Percentiles rank a stretch among this genome's conserved stretches.
phyloP scores from a whole-genome alignment of 1,140 invertebrate genomes.

The Lepidurus apus region DNA sequence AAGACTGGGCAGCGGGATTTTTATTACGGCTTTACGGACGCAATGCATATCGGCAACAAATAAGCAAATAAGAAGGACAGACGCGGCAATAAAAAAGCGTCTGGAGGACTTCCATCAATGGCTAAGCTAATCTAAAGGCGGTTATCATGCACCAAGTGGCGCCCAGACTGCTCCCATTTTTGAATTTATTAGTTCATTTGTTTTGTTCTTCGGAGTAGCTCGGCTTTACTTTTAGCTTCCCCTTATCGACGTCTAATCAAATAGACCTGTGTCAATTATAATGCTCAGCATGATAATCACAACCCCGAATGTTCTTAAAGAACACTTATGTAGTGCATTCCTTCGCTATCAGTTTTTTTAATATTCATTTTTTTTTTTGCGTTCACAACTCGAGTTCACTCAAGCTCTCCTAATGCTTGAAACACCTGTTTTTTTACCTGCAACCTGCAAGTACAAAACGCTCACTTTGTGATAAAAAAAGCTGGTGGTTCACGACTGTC shows the following conservation, averaged over 20 bases:
- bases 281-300: background rate
- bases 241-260: background rate
- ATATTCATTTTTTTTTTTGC: background rate
- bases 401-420: background rate
- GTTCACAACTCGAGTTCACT: background rate
- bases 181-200: background rate
- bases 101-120: conserved; percentile 17
- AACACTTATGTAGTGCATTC: background rate
- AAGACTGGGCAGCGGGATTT: too few species aligned
- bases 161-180: conserved; percentile 20
- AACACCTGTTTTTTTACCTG: background rate
- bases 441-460: background rate
- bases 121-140: conserved; percentile 19
- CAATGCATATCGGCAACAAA: background rate
- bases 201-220: background rate
- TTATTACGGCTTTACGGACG: too few species aligned
- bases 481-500: background rate
- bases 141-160: conserved; percentile 19
- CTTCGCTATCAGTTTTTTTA: background rate
- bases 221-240: background rate
- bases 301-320: background rate
- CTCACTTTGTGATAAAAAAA: background rate
- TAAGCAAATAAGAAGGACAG: conserved; percentile 11
- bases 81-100: conserved; percentile 15
- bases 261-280: conserved; percentile 11